Evolutionary conservation across 2,113 vertebrate species (phyloP).

Genomic region (Ptilonorhynchus violaceus): DNA sequence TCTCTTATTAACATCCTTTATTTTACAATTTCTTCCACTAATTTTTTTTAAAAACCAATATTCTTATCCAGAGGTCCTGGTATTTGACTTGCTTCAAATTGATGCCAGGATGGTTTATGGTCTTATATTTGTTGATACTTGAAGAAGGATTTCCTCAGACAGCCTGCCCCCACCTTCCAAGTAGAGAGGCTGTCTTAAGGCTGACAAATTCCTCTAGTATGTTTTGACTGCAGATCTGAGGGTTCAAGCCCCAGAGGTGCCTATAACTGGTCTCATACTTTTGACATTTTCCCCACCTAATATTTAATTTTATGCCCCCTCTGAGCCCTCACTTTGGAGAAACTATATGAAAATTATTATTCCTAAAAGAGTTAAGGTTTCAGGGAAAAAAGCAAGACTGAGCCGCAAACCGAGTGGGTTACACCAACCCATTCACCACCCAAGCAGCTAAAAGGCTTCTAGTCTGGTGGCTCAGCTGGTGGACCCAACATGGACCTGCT

Average conservation of each 20-base stretch:
- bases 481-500: background rate
- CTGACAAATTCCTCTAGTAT: background rate
- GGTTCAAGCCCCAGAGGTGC: background rate
- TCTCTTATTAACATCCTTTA: background rate
- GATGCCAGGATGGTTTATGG: background rate
- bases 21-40: background rate
- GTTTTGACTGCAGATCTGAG: background rate
- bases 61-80: background rate
- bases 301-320: background rate
- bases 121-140: background rate
- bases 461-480: background rate
- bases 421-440: background rate
- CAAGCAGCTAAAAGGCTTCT: background rate
- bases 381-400: background rate
- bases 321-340: background rate
- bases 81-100: background rate
- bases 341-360: background rate
- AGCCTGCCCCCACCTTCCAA: background rate
- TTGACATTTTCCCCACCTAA: background rate
- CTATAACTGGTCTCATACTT: background rate
- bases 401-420: background rate
- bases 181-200: background rate
- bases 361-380: background rate
- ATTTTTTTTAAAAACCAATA: background rate
- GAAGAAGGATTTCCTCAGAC: background rate